Evolutionary conservation across 2,888 invertebrate genomes (phyloP), one percentile per base, ranked within the genome.

Genomic region (Spodoptera exigua): DNA sequence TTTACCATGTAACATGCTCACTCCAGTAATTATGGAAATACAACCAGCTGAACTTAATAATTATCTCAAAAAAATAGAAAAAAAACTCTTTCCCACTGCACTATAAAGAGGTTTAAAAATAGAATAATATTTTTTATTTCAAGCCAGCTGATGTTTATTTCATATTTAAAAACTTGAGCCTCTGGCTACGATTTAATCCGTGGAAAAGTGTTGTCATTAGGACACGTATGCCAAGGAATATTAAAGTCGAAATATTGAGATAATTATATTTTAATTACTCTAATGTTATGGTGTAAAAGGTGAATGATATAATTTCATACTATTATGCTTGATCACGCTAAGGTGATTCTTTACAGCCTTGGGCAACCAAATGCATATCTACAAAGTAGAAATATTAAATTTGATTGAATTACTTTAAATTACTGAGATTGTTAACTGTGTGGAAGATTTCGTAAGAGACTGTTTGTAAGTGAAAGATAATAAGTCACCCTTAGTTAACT

Each of bases 321-420:
- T 5, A 21, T 0, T 13, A 37, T 34, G n/a, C 41, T 36, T 17
- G 36, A 36, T 37, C 17, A 47, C 37, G 47, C 34, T 37, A 43
- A 36, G 14, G 13, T 56, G 47, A 17, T 63, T 46, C 27, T n/a
- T 17, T 35, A 34, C 53, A 55, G 9, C 41, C n/a, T 43, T 55
- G 34, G 34, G 16, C n/a, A 11, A 36, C 32, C 14, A 35, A 61
- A 61, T 60, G 18, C 43, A 44, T 39, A 51, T 18, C 44, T 18
- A n/a, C n/a, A 7, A 59, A 32, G 32, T 11, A 48, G 13, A 48
- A 34, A 11, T 34, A 14, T 34, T 35, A 18, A 4, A 54, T 54
- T 41, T 37, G 12, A 55, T 32, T 43, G 41, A 46, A 60, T 52
- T 12, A 51, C n/a, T 61, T 45, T 27, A 40, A 53, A 32, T 54